Percentiles rank a stretch among this genome's conserved stretches.
Conservation (phyloP, 2,888 invertebrate genomes). For the Drosophila lutescens region DNA sequence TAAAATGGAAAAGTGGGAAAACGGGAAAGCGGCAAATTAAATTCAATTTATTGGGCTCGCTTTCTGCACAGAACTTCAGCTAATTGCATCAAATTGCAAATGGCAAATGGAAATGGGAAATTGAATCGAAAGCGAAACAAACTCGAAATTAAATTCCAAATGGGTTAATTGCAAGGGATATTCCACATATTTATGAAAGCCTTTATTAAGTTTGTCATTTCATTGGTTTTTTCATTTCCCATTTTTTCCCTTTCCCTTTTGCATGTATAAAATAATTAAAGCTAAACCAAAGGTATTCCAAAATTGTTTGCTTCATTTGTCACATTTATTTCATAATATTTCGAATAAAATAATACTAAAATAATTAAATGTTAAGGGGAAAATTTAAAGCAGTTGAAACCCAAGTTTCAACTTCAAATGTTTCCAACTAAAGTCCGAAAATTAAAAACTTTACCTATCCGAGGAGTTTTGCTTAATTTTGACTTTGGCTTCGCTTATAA, state of each 20-base stretch:
- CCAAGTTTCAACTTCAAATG: background rate
- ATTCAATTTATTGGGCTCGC: conserved; percentile 44
- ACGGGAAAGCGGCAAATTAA: conserved; percentile 29
- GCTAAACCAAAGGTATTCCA: background rate
- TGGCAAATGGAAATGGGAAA: conserved; percentile 15
- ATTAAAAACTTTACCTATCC: conserved; percentile 19
- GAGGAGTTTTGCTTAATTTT: conserved; percentile 1
- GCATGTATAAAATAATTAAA: background rate
- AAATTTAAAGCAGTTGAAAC: background rate
- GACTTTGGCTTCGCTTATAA: conserved; percentile 49
- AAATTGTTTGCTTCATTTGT: background rate
- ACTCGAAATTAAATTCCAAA: conserved; percentile 35
- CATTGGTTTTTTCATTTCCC: background rate
- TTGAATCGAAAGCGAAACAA: conserved; percentile 38
- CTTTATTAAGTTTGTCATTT: background rate
- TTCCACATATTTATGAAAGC: conserved; percentile 21
- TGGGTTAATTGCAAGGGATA: conserved; percentile 27
- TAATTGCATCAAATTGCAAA: conserved; percentile 52
- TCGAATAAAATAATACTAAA: background rate
- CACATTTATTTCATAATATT: background rate
- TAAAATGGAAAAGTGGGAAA: background rate
- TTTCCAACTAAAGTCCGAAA: background rate
- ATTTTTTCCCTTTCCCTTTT: background rate
- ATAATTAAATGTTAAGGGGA: background rate
- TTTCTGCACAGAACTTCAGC: conserved; percentile 29